These are phyloP conservation scores for Ambastaia sidthimunki DNA, from an alignment of 2,797 vertebrate species.

Conservation along the genomic window DNA sequence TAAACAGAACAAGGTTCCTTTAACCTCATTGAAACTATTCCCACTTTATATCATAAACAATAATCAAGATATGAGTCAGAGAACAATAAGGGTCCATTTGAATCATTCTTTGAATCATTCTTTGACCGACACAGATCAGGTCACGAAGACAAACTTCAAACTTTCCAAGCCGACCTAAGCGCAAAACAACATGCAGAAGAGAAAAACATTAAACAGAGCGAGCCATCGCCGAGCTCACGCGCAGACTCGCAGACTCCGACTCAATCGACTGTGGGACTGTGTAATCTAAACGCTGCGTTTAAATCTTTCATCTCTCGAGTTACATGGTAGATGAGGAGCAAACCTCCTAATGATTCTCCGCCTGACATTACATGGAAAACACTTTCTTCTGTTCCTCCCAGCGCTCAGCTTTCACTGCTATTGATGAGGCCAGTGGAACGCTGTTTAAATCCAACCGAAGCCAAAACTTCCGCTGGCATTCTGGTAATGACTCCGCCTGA, in stretches of 20 bases:
- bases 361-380: conserved; percentile 54
- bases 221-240: conserved; percentile 51
- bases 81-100: conserved; percentile 24
- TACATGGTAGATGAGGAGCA: conserved; percentile 60
- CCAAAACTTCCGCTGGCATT: conserved; percentile 61
- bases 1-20: background rate
- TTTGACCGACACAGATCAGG: conserved; percentile 37
- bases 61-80: background rate
- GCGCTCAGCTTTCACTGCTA: conserved; percentile 50
- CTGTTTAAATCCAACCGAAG: conserved; percentile 49
- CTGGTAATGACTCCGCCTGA: conserved; percentile 57
- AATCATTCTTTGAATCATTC: too few species aligned
- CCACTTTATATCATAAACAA: background rate
- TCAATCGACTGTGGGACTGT: conserved; percentile 57
- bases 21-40: conserved; percentile 4
- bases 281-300: conserved; percentile 54
- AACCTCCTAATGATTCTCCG: conserved; percentile 61
- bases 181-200: conserved; percentile 50
- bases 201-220: conserved; percentile 53
- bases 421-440: conserved; percentile 52
- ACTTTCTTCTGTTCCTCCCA: conserved; percentile 45
- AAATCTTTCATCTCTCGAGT: conserved; percentile 63
- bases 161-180: conserved; percentile 48
- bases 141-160: conserved; percentile 51
- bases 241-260: conserved; percentile 65